Percentiles rank a stretch among this genome's conserved stretches.
Evolutionary conservation across 2,888 invertebrate genomes (phyloP).

Genomic region (Trypoxylon attenuatum): DNA sequence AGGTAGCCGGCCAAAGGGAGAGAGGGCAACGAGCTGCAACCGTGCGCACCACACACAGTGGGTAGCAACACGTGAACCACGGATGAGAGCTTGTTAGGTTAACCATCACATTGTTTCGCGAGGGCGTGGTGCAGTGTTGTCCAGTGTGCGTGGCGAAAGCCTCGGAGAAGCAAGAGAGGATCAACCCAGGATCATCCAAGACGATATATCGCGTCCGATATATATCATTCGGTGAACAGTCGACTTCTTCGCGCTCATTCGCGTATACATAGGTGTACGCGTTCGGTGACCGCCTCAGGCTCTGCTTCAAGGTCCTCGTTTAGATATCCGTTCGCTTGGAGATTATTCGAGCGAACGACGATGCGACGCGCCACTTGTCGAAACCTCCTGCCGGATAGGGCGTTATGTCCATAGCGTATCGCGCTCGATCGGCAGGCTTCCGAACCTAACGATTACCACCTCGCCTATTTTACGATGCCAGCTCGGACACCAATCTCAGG

Average conservation of each 20-base stretch:
- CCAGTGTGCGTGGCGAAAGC: constrained; percentile 41
- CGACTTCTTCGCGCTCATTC: constrained; percentile 53
- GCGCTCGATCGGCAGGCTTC: constrained; percentile 46
- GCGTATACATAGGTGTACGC: constrained; percentile 43
- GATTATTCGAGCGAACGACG: constrained; percentile 49
- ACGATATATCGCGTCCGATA: constrained; percentile 63
- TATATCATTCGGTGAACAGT: constrained; percentile 60
- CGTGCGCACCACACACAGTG: constrained; percentile 42
- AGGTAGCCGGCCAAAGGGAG: constrained; percentile 13
- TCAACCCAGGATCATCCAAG: constrained; percentile 57
- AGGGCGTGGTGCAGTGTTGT: constrained; percentile 56
- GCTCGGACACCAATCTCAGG: constrained; percentile 20
- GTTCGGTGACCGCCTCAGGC: constrained; percentile 41
- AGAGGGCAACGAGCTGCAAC: constrained; percentile 41
- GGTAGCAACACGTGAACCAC: constrained; percentile 36
- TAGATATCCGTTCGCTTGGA: constrained; percentile 51
- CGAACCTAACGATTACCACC: constrained; percentile 51
- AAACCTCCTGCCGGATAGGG: constrained; percentile 28
- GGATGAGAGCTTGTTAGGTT: constrained; percentile 64
- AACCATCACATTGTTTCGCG: constrained; percentile 65
- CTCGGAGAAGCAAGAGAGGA: constrained; percentile 38
- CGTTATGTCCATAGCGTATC: constrained; percentile 39
- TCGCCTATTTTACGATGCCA: constrained; percentile 36
- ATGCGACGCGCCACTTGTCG: constrained; percentile 19
- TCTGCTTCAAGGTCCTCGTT: constrained; percentile 52